Base-by-base conservation (phyloP, 1,140 invertebrate genomes). In the Aphelenchoides fujianensis region DNA sequence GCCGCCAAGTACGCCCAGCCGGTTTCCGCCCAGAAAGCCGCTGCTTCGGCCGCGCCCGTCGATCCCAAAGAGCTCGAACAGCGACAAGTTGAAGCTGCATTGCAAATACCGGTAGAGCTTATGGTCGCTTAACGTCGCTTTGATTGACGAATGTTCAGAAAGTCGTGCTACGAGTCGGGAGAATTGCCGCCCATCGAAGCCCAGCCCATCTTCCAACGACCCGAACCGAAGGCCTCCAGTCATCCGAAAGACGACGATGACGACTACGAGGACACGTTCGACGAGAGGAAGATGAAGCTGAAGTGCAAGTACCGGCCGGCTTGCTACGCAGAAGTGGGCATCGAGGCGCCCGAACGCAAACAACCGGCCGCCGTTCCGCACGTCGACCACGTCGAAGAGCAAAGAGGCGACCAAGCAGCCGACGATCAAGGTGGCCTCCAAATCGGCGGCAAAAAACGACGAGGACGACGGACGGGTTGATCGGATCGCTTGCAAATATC, bases 121-220 rank as follows among this genome's bases (percentile, higher is more conserved):
- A 12, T 48, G 23, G 41, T 48, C 12, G 12, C 41, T 48, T 12
- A 12, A 48, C 23, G 12, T 48, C 12, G 23, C 12, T 48, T 48
- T 48, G 68, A 69, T 32, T 64, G 28, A 12, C n/a, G n/a, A n/a
- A n/a, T n/a, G n/a, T n/a, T n/a, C n/a, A n/a, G n/a, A n/a, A n/a
- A n/a, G n/a, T n/a, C n/a, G n/a, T 69, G 68, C 62, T 69, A 69
- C 53, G 68, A 69, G 1, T 66, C 68, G 16, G 68, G 68, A 12
- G 34, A 0, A 1, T 32, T 69, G n/a, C 68, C 68, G 1, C n/a
- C 23, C 2, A 0, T 67, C 5, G 37, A 67, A 16, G 64, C 30
- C 2, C 19, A 35, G 3, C 23, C 41, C 12, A 48, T 67, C 32
- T 41, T 52, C 64, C 31, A 12, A 1, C 27, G 27, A 31, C 2